These are phyloP conservation scores for Prunella fulvescens DNA, from an alignment of 2,113 vertebrate genomes.

Conservation along the genomic window DNA sequence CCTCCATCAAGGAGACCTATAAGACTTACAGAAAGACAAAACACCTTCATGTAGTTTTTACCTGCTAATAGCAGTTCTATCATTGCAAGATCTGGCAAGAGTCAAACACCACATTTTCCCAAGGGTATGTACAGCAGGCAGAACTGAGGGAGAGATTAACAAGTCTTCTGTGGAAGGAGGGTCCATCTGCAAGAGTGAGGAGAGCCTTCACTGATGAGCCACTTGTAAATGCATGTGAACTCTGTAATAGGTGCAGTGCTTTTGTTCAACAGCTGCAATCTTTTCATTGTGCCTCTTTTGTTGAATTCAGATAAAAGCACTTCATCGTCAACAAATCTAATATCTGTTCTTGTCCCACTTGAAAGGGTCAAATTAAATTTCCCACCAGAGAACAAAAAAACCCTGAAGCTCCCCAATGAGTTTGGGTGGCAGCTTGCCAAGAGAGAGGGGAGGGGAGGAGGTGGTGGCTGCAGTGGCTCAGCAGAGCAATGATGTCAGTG, in stretches of 20 bases:
- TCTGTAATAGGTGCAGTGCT: not conserved
- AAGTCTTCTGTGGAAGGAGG: conserved; percentile 23
- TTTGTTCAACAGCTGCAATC: conserved; percentile 53
- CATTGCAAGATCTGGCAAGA: conserved; percentile 33
- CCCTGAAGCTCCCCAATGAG: not conserved
- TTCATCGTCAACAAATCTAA: conserved; percentile 38
- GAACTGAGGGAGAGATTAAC: conserved; percentile 40
- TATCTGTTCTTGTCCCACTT: conserved; percentile 54
- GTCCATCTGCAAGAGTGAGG: conserved; percentile 5
- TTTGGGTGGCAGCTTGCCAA: not conserved
- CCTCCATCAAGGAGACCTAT: not conserved
- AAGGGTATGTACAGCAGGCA: conserved; percentile 43
- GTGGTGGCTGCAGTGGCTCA: not conserved
- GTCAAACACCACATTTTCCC: conserved; percentile 45
- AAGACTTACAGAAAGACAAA: not conserved
- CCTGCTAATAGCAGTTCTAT: not conserved
- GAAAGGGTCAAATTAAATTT: conserved; percentile 60
- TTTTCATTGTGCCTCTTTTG: conserved; percentile 37
- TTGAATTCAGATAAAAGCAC: conserved; percentile 54
- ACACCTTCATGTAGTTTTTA: not conserved
- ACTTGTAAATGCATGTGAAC: conserved; percentile 51
- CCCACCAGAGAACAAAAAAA: conserved; percentile 29
- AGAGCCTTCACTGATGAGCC: conserved; percentile 41
- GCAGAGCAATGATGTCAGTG: not conserved
- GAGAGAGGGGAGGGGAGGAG: not conserved